Conservation (phyloP, 2,113 vertebrate genomes). For the Microtus oregoni region DNA sequence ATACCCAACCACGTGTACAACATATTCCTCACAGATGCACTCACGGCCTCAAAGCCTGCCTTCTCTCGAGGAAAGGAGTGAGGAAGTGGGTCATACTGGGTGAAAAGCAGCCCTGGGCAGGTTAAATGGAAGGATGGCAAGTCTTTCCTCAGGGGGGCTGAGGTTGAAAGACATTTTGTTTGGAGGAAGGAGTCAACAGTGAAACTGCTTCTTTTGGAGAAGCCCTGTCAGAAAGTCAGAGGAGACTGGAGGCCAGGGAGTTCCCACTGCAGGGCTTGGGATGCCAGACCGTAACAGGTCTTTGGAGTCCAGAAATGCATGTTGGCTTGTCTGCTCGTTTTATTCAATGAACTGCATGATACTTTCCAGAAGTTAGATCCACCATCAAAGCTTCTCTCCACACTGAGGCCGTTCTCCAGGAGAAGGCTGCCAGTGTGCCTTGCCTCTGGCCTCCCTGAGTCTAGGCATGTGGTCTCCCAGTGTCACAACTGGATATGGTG, state of each 20-base stretch:
- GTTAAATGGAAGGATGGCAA: not conserved
- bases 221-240: not conserved
- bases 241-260: not conserved
- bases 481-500: not conserved
- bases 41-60: not conserved
- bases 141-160: not conserved
- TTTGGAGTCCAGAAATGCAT: not conserved
- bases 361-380: slow-evolving; percentile 1
- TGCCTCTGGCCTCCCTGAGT: not conserved
- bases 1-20: not conserved
- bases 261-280: not conserved
- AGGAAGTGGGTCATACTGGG: not conserved
- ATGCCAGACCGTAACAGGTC: not conserved
- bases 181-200: not conserved
- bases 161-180: not conserved
- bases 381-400: not conserved
- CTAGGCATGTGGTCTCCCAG: not conserved
- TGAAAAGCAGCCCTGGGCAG: not conserved
- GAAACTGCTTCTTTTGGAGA: slow-evolving; percentile 5
- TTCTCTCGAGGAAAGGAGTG: not conserved
- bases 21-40: not conserved
- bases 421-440: not conserved
- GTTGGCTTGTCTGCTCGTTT: not conserved
- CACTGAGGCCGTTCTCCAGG: not conserved
- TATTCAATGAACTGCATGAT: not conserved